Conservation (phyloP, 2,888 invertebrate genomes). For the Cheiracanthium punctorium region DNA sequence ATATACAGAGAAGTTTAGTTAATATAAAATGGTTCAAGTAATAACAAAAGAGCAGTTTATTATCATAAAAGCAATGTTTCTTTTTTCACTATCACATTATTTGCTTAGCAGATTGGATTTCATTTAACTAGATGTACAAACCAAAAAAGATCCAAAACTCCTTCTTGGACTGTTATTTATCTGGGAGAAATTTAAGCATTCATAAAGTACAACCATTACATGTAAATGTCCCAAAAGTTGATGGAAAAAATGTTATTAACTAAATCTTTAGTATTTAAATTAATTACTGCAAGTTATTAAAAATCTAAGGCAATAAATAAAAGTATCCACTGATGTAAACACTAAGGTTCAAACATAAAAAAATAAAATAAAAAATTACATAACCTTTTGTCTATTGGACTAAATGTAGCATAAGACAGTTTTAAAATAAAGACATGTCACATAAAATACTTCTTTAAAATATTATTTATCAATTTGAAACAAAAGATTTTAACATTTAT, state of each 20-base stretch:
- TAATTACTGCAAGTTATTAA: not conserved
- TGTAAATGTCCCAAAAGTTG: not conserved
- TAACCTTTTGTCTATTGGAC: no score
- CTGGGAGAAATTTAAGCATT: not conserved
- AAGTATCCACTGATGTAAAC: not conserved
- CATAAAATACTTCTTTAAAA: no score
- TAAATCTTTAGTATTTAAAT: not conserved
- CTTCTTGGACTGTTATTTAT: conserved; percentile 42
- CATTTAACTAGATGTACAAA: not conserved
- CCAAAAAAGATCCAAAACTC: not conserved
- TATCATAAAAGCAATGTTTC: not conserved
- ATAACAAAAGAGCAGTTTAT: not conserved
- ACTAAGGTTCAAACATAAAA: not conserved
- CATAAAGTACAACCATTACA: no score
- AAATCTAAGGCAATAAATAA: not conserved
- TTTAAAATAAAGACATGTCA: no score
- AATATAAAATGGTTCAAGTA: not conserved
- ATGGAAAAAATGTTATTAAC: not conserved
- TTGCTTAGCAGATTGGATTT: not conserved
- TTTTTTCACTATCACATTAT: conserved; percentile 13
- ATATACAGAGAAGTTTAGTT: conserved; percentile 14
- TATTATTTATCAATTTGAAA: no score
- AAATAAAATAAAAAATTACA: no score
- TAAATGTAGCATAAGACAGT: no score
- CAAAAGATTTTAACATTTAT: no score